phyloP scores from a whole-genome alignment of 2,888 invertebrate species.

The Amblyjoppa proteus region DNA sequence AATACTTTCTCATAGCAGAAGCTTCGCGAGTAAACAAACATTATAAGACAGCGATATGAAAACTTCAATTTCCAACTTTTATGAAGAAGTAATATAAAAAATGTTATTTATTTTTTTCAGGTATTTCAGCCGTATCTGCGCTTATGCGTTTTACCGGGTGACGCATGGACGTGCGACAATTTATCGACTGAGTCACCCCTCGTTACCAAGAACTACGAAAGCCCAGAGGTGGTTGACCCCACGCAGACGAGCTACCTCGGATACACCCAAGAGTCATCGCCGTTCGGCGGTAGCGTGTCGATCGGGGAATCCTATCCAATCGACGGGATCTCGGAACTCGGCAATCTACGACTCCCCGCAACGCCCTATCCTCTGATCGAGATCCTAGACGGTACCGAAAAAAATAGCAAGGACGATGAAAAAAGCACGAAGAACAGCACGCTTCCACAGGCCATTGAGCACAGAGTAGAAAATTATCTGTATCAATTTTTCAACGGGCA shows the following conservation, averaged over 20 bases:
- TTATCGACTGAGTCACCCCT: slow-evolving; percentile 57
- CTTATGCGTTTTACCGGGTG: slow-evolving; percentile 79
- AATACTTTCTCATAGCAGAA: background rate
- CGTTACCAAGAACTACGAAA: slow-evolving; percentile 47
- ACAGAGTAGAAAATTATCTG: slow-evolving; percentile 63
- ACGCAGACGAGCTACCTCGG: slow-evolving; percentile 72
- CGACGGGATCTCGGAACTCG: slow-evolving; percentile 61
- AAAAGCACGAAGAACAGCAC: slow-evolving; percentile 20
- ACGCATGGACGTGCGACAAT: slow-evolving; percentile 77
- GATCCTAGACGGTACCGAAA: slow-evolving; percentile 17
- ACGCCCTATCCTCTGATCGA: slow-evolving; percentile 76
- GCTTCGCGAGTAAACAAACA: too few species aligned
- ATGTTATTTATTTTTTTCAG: slow-evolving; percentile 66
- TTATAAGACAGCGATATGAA: too few species aligned
- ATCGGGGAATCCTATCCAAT: slow-evolving; percentile 66
- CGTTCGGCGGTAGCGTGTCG: slow-evolving; percentile 60
- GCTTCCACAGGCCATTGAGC: slow-evolving; percentile 46
- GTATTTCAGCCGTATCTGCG: slow-evolving; percentile 80
- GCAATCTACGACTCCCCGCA: slow-evolving; percentile 50
- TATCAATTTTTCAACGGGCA: slow-evolving; percentile 62
- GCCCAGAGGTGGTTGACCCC: slow-evolving; percentile 69
- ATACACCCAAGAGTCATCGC: slow-evolving; percentile 62
- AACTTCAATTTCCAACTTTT: background rate
- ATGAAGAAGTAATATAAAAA: too few species aligned
- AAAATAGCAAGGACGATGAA: slow-evolving; percentile 30